These are phyloP conservation scores for Hylaeus volcanicus DNA, from an alignment of 1,140 invertebrate genomes.

Conservation along the genomic window DNA sequence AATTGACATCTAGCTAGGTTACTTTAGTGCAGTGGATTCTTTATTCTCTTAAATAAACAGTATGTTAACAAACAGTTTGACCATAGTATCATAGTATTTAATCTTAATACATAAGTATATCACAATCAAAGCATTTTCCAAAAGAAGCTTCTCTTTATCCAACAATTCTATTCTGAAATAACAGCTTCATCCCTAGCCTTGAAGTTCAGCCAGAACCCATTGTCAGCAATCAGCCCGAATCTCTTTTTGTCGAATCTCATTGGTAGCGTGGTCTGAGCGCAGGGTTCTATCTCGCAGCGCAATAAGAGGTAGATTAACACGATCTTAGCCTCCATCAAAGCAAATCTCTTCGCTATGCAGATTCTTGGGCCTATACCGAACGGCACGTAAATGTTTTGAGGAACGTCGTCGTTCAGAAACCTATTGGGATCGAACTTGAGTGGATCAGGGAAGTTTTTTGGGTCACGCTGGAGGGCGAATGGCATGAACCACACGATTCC, in stretches of 20 bases:
- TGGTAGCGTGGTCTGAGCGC: conserved; percentile 63
- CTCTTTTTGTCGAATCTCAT: conserved; percentile 14
- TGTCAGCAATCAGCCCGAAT: not conserved
- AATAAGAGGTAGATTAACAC: conserved; percentile 64
- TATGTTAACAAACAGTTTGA: too few relatives aligned
- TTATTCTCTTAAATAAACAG: too few relatives aligned
- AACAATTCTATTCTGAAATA: too few relatives aligned
- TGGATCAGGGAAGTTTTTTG: conserved; percentile 20
- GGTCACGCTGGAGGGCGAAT: conserved; percentile 27
- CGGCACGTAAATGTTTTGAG: not conserved
- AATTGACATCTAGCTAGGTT: too few relatives aligned
- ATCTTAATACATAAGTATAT: too few relatives aligned
- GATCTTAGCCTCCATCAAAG: conserved; percentile 66
- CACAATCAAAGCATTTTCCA: too few relatives aligned
- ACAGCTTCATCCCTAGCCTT: not conserved
- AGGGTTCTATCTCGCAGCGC: conserved; percentile 61
- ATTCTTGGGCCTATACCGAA: conserved; percentile 78
- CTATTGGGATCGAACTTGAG: conserved; percentile 31
- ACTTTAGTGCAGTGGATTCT: too few relatives aligned
- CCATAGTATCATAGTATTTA: too few relatives aligned
- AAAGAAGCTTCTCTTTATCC: too few relatives aligned
- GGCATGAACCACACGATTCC: conserved; percentile 1
- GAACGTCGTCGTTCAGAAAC: conserved; percentile 2
- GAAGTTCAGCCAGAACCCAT: conserved; percentile 52
- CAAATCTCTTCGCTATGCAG: conserved; percentile 78